Evolutionary conservation across 1,140 invertebrate genomes (phyloP).

Genomic region (Nomia melanderi): DNA sequence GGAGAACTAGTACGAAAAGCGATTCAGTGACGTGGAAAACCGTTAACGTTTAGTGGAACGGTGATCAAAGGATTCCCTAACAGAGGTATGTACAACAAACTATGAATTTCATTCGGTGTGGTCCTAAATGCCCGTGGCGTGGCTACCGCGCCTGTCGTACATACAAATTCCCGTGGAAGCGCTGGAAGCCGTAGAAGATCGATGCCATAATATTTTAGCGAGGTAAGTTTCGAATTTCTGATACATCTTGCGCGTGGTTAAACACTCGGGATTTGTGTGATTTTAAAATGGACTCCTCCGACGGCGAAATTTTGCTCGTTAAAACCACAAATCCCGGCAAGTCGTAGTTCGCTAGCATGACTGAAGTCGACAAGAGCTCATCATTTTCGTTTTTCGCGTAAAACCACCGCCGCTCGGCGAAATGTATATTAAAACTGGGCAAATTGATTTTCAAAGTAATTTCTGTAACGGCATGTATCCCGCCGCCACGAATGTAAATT

Average conservation of each 20-base stretch:
- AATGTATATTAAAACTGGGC: constrained; percentile 35
- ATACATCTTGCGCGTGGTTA: background rate
- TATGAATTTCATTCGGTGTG: background rate
- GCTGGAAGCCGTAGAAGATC: no score
- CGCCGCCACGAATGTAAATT: no score
- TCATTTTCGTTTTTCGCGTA: constrained; percentile 23
- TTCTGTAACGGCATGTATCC: background rate
- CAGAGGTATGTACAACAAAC: background rate
- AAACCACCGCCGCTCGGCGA: constrained; percentile 17
- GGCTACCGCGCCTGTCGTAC: background rate
- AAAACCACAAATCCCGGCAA: constrained; percentile 9
- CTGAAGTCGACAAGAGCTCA: constrained; percentile 25
- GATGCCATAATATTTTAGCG: constrained; percentile 5
- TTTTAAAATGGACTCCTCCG: background rate
- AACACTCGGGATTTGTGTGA: constrained; percentile 24
- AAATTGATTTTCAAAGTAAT: background rate
- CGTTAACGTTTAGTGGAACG: background rate
- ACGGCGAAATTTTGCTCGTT: constrained; percentile 10
- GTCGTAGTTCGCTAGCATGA: background rate
- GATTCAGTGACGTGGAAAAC: background rate
- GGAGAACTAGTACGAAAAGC: background rate
- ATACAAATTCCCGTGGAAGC: background rate
- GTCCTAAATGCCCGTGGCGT: background rate
- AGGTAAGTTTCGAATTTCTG: constrained; percentile 3
- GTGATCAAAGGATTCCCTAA: background rate